These are phyloP conservation scores for Macrosiphum euphorbiae DNA, from an alignment of 2,888 invertebrate genomes.

Conservation along the genomic window DNA sequence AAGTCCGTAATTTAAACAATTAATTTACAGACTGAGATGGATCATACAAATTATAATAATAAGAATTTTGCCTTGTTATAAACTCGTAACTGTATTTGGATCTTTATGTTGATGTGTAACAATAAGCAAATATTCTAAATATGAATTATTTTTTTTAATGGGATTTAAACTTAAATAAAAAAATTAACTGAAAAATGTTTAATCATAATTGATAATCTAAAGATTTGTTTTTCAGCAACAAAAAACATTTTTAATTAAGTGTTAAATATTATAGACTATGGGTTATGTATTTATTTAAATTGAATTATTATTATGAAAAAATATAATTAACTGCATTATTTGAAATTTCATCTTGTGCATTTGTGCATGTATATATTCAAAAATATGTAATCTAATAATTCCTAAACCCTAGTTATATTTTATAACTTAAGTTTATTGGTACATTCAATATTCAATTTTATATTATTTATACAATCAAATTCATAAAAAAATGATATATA, in stretches of 20 bases:
- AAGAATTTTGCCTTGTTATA: not conserved
- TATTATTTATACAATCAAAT: not conserved
- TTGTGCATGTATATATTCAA: not conserved
- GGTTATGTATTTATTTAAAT: not conserved
- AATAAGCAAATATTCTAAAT: not conserved
- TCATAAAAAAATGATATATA: not conserved
- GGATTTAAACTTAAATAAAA: not conserved
- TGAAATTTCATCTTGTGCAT: not conserved
- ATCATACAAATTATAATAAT: not conserved
- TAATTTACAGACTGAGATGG: not conserved
- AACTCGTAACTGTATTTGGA: not conserved
- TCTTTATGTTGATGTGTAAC: not conserved
- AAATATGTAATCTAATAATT: not conserved
- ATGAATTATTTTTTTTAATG: not conserved
- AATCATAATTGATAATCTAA: not conserved
- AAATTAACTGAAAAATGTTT: not conserved
- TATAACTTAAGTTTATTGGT: not conserved
- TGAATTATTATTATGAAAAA: not conserved
- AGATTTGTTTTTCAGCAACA: not conserved
- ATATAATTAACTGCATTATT: not conserved
- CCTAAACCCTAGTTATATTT: not conserved
- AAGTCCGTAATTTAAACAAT: not conserved
- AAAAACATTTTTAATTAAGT: not conserved
- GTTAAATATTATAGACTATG: not conserved
- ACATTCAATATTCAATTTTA: not conserved